phyloP scores from a whole-genome alignment of 2,113 vertebrate genomes.

The Todiramphus chloris region DNA sequence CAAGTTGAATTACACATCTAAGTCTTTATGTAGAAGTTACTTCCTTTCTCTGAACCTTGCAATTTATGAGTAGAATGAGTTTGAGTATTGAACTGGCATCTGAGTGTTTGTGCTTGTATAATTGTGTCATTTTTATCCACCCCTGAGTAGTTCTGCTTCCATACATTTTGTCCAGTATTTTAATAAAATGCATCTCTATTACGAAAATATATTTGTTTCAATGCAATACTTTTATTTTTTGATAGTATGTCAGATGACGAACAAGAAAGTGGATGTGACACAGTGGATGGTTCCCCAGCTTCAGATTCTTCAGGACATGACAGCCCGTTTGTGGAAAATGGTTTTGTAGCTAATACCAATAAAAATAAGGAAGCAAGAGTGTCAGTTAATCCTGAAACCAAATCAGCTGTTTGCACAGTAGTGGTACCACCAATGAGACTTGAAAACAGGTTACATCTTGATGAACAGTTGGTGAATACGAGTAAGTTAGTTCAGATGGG shows the following conservation, averaged over 20 bases:
- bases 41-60: neutral
- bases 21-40: neutral
- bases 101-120: neutral
- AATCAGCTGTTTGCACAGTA: slow-evolving; percentile 87
- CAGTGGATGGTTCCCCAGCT: slow-evolving; percentile 89
- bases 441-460: slow-evolving; percentile 79
- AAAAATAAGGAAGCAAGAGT: slow-evolving; percentile 78
- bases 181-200: neutral
- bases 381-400: slow-evolving; percentile 78
- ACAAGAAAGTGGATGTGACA: slow-evolving; percentile 93
- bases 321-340: slow-evolving; percentile 85
- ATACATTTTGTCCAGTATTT: neutral
- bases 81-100: neutral
- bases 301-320: slow-evolving; percentile 88
- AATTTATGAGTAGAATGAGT: neutral
- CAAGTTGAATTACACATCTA: neutral
- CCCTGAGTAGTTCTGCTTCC: neutral
- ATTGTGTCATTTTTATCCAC: neutral
- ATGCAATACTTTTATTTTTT: neutral
- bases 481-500: slow-evolving; percentile 70
- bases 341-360: slow-evolving; percentile 83
- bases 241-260: slow-evolving; percentile 95
- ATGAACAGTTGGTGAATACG: slow-evolving; percentile 78
- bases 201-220: neutral
- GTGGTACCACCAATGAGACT: slow-evolving; percentile 90